phyloP scores from a whole-genome alignment of 2,113 vertebrate genomes.

The Okapia johnstoni region DNA sequence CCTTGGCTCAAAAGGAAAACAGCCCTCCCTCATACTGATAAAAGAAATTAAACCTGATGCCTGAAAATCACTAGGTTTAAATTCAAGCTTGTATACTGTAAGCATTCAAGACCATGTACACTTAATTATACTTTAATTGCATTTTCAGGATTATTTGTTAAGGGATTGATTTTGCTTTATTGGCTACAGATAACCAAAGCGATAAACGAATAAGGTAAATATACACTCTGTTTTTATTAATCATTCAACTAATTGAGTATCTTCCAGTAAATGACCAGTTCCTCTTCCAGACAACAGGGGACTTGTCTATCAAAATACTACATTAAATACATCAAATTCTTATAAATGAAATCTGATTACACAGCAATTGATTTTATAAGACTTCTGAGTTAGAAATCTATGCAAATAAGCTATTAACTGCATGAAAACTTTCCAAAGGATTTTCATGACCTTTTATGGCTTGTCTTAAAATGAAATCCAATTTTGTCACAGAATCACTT shows the following conservation, averaged over 20 bases:
- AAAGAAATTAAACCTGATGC: neutral
- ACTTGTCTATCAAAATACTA: neutral
- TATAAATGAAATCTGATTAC: neutral
- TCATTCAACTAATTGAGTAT: neutral
- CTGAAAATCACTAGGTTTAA: neutral
- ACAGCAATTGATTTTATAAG: neutral
- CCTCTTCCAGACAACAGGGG: neutral
- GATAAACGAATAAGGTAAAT: neutral
- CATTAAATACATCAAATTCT: neutral
- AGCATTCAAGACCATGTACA: neutral
- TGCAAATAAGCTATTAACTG: neutral
- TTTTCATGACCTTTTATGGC: neutral
- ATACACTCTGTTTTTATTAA: neutral
- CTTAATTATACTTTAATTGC: neutral
- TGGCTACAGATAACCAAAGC: neutral
- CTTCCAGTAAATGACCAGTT: neutral
- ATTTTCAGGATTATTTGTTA: neutral
- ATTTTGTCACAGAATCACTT: neutral
- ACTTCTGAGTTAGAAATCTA: neutral
- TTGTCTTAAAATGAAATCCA: neutral
- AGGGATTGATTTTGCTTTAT: neutral
- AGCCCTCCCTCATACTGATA: neutral
- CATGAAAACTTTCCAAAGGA: neutral
- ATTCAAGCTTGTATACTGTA: neutral
- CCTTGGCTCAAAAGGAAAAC: neutral